Percentiles rank a stretch among this genome's conserved stretches.
Evolutionary conservation across 1,140 invertebrate species (phyloP).

Genomic region (Brachionus plicatilis): DNA sequence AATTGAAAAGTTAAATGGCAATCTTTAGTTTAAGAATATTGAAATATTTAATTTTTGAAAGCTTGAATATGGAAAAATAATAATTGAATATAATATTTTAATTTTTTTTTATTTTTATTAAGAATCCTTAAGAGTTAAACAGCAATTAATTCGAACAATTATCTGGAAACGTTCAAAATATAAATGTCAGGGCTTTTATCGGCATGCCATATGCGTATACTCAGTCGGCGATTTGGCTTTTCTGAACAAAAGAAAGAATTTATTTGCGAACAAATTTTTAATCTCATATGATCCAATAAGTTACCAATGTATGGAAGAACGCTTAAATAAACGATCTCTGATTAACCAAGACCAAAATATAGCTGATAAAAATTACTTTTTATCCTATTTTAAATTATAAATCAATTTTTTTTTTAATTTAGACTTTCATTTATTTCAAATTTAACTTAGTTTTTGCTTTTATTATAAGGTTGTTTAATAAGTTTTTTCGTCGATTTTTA

Average conservation of each 20-base stretch:
- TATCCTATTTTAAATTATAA: background rate
- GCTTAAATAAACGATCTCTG: background rate
- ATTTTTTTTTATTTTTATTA: no score
- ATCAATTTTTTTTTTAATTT: background rate
- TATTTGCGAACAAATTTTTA: conserved; percentile 53
- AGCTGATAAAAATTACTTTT: background rate
- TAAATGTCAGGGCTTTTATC: background rate
- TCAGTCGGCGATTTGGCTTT: conserved; percentile 45
- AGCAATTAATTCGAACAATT: background rate
- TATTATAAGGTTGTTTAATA: no score
- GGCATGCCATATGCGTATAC: conserved; percentile 46
- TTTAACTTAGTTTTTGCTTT: no score
- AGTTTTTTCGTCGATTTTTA: no score
- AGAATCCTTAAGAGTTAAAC: background rate
- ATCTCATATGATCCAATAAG: conserved; percentile 44
- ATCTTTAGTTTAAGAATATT: no score
- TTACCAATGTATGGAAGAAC: conserved; percentile 50
- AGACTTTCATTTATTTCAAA: no score
- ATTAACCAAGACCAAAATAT: background rate
- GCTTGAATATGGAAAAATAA: no score
- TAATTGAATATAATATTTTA: no score
- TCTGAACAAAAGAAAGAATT: conserved; percentile 42
- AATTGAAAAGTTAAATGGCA: no score
- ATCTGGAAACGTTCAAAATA: background rate
- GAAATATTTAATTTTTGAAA: no score